A percentile compares a stretch with the other conserved stretches of the same genome.
Conservation (phyloP, 2,113 vertebrate genomes). For the Ceratotherium simum region DNA sequence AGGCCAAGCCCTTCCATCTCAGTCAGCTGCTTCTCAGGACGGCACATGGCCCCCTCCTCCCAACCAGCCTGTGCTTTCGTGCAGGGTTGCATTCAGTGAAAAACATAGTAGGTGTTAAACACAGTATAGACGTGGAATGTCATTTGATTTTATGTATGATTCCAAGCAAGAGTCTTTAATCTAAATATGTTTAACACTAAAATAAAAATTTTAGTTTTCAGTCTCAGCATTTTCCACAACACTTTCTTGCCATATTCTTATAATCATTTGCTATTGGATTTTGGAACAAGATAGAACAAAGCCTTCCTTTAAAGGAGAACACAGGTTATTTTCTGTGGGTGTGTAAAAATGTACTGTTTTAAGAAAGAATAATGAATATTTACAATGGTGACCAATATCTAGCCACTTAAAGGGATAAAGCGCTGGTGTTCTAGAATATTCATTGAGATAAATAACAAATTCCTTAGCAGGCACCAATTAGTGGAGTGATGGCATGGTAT, state of each 20-base stretch:
- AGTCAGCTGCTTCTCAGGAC: background rate
- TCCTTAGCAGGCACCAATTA: background rate
- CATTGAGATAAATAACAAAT: background rate
- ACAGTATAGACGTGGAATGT: background rate
- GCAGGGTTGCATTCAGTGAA: background rate
- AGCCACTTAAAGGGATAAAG: background rate
- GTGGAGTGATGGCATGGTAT: background rate
- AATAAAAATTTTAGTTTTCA: background rate
- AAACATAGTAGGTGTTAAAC: background rate
- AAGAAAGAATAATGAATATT: background rate
- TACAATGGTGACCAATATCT: background rate
- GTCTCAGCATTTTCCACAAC: background rate
- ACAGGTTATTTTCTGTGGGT: background rate
- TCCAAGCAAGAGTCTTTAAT: background rate
- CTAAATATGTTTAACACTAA: background rate
- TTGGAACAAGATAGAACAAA: background rate
- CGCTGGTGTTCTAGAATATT: background rate
- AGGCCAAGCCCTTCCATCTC: background rate
- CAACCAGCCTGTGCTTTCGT: background rate
- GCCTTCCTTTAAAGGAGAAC: background rate
- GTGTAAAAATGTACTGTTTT: background rate
- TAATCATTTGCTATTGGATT: background rate
- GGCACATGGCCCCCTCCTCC: fast-evolving
- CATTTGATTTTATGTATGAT: background rate
- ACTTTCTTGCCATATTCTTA: background rate